Conservation (phyloP, 2,113 vertebrate genomes). For the Uropsilus gracilis region DNA sequence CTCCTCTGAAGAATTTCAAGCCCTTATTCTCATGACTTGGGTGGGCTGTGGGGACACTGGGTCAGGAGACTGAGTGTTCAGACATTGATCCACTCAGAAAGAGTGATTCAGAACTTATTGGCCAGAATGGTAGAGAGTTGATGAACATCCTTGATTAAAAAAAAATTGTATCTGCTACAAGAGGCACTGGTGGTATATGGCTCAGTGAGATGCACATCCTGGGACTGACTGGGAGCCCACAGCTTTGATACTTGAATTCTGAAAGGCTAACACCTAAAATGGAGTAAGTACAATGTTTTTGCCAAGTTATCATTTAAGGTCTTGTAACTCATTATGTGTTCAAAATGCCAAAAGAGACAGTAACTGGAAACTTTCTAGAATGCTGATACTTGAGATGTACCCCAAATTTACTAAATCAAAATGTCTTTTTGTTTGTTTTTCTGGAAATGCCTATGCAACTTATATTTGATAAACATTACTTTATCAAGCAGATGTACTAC, state of each 20-base stretch:
- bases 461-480: not conserved
- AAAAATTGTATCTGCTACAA: too few species aligned
- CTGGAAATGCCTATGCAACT: not conserved
- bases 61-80: too few species aligned
- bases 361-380: not conserved
- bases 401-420: not conserved
- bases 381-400: not conserved
- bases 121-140: too few species aligned
- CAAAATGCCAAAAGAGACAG: not conserved
- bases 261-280: not conserved
- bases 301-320: not conserved
- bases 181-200: too few species aligned
- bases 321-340: not conserved
- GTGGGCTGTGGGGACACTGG: too few species aligned
- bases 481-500: not conserved
- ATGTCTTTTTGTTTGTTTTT: not conserved
- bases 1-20: too few species aligned
- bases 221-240: too few species aligned
- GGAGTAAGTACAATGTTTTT: not conserved
- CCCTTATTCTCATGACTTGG: too few species aligned
- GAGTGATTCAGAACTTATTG: too few species aligned
- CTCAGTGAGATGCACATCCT: too few species aligned
- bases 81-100: too few species aligned
- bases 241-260: not conserved
- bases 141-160: too few species aligned